These are phyloP conservation scores for Oppia nitens DNA, from an alignment of 1,140 invertebrate genomes.

Conservation along the genomic window DNA sequence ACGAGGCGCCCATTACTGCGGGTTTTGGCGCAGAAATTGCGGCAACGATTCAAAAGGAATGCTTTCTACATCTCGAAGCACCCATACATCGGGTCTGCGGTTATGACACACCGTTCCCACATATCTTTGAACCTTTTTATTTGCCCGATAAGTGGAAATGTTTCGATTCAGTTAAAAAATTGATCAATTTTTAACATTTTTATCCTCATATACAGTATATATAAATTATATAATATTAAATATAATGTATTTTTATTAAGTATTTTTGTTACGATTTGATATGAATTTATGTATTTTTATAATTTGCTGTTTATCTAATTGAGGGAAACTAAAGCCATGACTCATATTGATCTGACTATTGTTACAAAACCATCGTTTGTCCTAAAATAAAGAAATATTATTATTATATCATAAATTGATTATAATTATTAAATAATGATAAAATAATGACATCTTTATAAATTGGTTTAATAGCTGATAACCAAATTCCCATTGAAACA, in stretches of 20 bases:
- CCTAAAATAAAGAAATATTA: conserved; percentile 4
- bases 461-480: conserved; percentile 23
- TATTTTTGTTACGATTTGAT: not conserved
- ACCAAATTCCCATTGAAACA: conserved; percentile 29
- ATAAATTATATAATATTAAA: not conserved
- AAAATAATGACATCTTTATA: conserved; percentile 18
- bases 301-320: conserved; percentile 9
- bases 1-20: conserved; percentile 86
- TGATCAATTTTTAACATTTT: conserved; percentile 48
- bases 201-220: not conserved
- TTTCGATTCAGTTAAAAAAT: conserved; percentile 55
- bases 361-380: conserved; percentile 11
- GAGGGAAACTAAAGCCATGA: not conserved
- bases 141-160: conserved; percentile 85
- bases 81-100: conserved; percentile 69
- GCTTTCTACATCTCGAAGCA: conserved; percentile 86
- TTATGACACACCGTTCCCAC: conserved; percentile 95
- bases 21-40: conserved; percentile 95
- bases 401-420: not conserved
- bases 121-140: conserved; percentile 89
- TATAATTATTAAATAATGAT: not conserved
- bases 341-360: not conserved
- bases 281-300: not conserved
- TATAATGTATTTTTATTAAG: too few relatives aligned
- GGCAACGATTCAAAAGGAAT: conserved; percentile 76